phyloP scores from a whole-genome alignment of 2,888 invertebrate genomes.

The Noctua comes region DNA sequence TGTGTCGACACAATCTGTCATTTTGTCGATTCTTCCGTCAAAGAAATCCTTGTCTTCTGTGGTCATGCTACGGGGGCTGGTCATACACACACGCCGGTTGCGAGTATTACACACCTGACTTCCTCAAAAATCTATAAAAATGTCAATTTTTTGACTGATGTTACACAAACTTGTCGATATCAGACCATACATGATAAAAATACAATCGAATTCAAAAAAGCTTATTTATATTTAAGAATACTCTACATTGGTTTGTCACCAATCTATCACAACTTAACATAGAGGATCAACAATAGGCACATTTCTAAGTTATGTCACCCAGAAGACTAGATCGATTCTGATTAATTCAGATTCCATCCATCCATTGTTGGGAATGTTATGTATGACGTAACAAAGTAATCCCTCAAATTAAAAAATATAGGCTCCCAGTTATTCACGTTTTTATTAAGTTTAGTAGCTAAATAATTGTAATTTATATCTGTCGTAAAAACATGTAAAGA shows the following conservation, averaged over 20 bases:
- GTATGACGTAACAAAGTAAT: constrained; percentile 21
- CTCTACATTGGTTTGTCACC: background rate
- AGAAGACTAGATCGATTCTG: constrained; percentile 11
- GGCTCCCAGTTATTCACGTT: constrained; percentile 17
- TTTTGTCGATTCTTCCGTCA: too few relatives aligned
- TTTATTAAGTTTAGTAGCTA: constrained; percentile 34
- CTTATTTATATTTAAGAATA: background rate
- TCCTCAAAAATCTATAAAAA: too few relatives aligned
- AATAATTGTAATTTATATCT: constrained; percentile 65
- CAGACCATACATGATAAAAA: background rate
- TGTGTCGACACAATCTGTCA: too few relatives aligned
- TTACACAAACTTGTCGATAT: background rate
- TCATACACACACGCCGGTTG: too few relatives aligned
- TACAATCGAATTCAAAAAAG: background rate
- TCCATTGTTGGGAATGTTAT: constrained; percentile 7
- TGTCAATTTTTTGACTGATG: too few relatives aligned
- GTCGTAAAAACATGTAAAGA: constrained; percentile 48
- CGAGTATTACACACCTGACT: too few relatives aligned
- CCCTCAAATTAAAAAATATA: constrained; percentile 21
- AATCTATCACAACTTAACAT: background rate
- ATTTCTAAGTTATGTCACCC: background rate
- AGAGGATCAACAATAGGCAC: too few relatives aligned
- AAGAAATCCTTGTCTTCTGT: too few relatives aligned
- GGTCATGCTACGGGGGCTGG: too few relatives aligned
- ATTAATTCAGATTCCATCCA: constrained; percentile 27